Conservation (phyloP, 1,140 invertebrate species). For the Drosophila parabipectinata region DNA sequence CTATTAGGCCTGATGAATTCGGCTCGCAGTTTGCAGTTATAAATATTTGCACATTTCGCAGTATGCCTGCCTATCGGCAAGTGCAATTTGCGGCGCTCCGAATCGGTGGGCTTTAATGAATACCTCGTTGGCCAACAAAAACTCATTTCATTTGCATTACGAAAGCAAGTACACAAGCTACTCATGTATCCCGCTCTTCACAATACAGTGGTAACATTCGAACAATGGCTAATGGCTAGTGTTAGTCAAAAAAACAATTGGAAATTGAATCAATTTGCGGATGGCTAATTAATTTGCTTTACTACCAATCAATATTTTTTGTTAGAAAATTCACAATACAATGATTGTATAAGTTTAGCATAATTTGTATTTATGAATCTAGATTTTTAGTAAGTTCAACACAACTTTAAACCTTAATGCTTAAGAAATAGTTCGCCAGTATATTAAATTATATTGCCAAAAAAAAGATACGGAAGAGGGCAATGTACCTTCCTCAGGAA, state of each 20-base stretch:
- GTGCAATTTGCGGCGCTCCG: conserved; percentile 46
- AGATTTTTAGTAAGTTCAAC: too few relatives aligned
- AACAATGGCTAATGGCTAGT: neutral
- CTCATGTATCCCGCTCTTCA: neutral
- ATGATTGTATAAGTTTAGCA: too few relatives aligned
- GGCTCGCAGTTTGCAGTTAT: conserved; percentile 54
- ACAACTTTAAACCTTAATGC: too few relatives aligned
- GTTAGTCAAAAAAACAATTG: neutral
- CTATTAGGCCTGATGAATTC: conserved; percentile 70
- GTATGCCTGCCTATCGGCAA: conserved; percentile 31
- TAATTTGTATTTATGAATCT: too few relatives aligned
- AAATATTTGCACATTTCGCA: conserved; percentile 72
- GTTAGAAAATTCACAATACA: too few relatives aligned
- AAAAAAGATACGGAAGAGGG: neutral
- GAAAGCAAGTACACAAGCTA: neutral
- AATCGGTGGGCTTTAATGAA: conserved; percentile 43
- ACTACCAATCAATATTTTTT: neutral
- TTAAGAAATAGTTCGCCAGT: neutral
- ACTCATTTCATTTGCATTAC: conserved; percentile 58
- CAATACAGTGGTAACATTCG: neutral
- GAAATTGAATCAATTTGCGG: neutral
- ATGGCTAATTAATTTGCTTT: neutral
- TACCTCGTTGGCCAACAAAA: conserved; percentile 22
- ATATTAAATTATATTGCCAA: neutral
- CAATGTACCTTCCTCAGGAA: neutral